These are phyloP conservation scores for Metridium senile DNA, from an alignment of 92 coral and sea anemone genomes.

Conservation along the genomic window DNA sequence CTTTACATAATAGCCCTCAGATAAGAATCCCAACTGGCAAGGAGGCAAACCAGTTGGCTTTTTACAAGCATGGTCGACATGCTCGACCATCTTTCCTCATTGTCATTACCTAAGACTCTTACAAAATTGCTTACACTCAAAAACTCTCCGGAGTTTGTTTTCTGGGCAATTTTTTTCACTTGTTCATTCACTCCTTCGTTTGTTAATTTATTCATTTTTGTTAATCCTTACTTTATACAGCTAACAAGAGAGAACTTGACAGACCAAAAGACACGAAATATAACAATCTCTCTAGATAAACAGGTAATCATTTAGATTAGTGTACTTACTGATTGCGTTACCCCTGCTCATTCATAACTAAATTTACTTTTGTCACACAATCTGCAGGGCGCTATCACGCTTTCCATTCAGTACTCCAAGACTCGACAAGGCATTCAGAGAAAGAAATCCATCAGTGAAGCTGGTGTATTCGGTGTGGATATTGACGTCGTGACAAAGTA, in stretches of 20 bases:
- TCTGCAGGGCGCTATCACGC: constrained; percentile 89
- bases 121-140: no score
- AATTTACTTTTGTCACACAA: constrained; percentile 18
- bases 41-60: no score
- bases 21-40: no score
- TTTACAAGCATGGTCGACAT: no score
- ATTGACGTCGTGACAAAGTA: constrained; percentile 83
- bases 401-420: constrained; percentile 88
- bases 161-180: no score
- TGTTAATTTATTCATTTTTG: no score
- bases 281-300: constrained; percentile 87
- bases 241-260: constrained; percentile 70
- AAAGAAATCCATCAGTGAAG: constrained; percentile 75
- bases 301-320: constrained; percentile 55
- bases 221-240: constrained; percentile 56
- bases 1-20: no score
- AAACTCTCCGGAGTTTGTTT: no score
- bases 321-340: not conserved
- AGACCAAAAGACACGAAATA: constrained; percentile 76
- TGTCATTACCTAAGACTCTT: no score
- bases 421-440: constrained; percentile 88
- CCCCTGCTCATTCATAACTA: not conserved
- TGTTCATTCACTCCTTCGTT: no score
- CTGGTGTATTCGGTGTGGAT: constrained; percentile 96
- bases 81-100: no score